These are phyloP conservation scores for Neofelis nebulosa DNA, from an alignment of 2,113 vertebrate genomes.

Conservation along the genomic window DNA sequence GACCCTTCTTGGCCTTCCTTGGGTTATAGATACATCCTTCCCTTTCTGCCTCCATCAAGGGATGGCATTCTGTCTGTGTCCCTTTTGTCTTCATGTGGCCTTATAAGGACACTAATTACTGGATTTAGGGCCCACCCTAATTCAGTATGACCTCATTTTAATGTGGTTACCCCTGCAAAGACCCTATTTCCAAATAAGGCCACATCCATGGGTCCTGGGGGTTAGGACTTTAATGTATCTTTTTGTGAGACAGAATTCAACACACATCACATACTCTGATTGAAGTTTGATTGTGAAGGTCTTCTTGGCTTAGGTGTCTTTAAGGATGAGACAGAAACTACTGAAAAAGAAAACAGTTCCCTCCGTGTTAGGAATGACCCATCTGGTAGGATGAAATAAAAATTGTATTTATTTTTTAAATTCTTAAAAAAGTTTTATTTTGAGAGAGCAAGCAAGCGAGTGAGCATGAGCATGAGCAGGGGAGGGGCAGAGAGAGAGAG, in stretches of 20 bases:
- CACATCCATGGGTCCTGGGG: neutral
- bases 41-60: neutral
- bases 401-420: neutral
- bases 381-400: neutral
- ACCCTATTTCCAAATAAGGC: constrained; percentile 14
- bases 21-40: neutral
- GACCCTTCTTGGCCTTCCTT: neutral
- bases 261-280: neutral
- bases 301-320: neutral
- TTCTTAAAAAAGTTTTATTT: too few species aligned
- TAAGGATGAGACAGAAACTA: neutral
- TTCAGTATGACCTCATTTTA: neutral
- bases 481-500: too few species aligned
- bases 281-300: neutral
- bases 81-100: neutral
- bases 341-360: neutral
- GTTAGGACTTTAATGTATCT: neutral
- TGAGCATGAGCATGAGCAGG: too few species aligned
- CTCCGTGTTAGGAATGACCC: neutral
- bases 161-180: neutral
- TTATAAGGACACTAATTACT: neutral
- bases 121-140: neutral
- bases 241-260: neutral
- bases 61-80: neutral
- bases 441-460: too few species aligned